Percentiles rank a stretch among this genome's conserved stretches.
Conservation (phyloP, 2,113 vertebrate species). For the Epinephelus fuscoguttatus region DNA sequence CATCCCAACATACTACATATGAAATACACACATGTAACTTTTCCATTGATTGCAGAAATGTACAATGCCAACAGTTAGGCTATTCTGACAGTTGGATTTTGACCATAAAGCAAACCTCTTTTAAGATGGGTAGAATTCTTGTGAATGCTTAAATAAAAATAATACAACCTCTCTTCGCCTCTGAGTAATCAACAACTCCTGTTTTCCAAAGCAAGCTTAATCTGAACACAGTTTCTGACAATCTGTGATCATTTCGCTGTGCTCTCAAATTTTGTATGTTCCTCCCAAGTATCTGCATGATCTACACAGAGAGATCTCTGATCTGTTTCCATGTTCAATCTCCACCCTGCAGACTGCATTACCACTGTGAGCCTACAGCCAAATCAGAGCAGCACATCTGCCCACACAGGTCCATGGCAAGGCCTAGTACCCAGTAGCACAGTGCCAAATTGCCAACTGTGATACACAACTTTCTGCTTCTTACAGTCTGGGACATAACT, state of each 20-base stretch:
- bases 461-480: constrained; percentile 66
- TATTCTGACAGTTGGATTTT: no score
- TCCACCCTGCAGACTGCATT: constrained; percentile 66
- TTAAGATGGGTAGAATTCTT: not conserved
- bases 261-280: constrained; percentile 29
- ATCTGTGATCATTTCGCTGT: constrained; percentile 27
- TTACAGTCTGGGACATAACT: constrained; percentile 64
- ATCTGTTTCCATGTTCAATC: constrained; percentile 71
- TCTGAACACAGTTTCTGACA: not conserved
- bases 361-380: constrained; percentile 66
- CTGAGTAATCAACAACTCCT: not conserved
- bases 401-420: constrained; percentile 72
- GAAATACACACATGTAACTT: no score
- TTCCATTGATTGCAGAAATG: no score
- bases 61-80: no score
- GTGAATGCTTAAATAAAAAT: constrained; percentile 1
- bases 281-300: constrained; percentile 54
- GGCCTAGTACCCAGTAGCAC: constrained; percentile 62
- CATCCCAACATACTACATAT: no score
- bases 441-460: constrained; percentile 53
- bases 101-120: not conserved
- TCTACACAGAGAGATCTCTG: constrained; percentile 55
- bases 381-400: constrained; percentile 75
- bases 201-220: constrained; percentile 7
- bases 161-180: not conserved